Percentiles rank a stretch among this genome's conserved stretches.
Evolutionary conservation across 2,888 invertebrate genomes (phyloP).

Genomic region (Lasioglossum figueresi): DNA sequence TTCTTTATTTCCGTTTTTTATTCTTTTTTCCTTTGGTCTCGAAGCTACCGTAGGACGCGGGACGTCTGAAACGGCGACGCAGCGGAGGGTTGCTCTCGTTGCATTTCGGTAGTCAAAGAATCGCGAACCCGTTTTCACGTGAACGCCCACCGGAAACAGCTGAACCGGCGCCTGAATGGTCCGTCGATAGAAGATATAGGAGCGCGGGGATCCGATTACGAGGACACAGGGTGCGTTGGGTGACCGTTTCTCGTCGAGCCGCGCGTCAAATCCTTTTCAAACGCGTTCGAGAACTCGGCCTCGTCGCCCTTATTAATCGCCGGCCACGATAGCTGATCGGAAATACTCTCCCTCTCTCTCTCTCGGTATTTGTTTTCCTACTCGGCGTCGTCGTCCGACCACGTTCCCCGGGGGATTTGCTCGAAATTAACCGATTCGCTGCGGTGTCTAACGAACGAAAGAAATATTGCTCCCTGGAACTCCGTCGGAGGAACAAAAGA

Average conservation of each 20-base stretch:
- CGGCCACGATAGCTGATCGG: conserved; percentile 22
- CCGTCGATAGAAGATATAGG: conserved; percentile 77
- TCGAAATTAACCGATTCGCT: conserved; percentile 72
- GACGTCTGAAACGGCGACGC: conserved; percentile 45
- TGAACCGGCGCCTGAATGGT: conserved; percentile 80
- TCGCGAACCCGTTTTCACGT: conserved; percentile 83
- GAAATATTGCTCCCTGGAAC: conserved; percentile 58
- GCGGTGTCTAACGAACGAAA: conserved; percentile 74
- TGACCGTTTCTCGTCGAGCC: conserved; percentile 76
- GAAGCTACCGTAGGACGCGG: conserved; percentile 26
- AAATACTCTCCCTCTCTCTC: neutral
- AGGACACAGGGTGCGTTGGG: conserved; percentile 76
- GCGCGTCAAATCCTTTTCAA: conserved; percentile 55
- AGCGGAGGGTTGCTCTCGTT: conserved; percentile 60
- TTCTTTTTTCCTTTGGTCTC: conserved; percentile 13
- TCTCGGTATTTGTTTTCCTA: conserved; percentile 27
- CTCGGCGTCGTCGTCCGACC: neutral
- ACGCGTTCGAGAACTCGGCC: conserved; percentile 2
- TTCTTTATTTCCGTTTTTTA: conserved; percentile 44
- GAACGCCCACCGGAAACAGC: conserved; percentile 84
- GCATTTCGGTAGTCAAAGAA: conserved; percentile 73
- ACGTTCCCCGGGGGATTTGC: conserved; percentile 26
- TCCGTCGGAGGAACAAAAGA: conserved; percentile 68
- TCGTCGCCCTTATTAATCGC: conserved; percentile 30
- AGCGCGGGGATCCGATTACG: conserved; percentile 82